These are phyloP conservation scores for Apis laboriosa DNA, from an alignment of 1,140 invertebrate species.

Conservation along the genomic window DNA sequence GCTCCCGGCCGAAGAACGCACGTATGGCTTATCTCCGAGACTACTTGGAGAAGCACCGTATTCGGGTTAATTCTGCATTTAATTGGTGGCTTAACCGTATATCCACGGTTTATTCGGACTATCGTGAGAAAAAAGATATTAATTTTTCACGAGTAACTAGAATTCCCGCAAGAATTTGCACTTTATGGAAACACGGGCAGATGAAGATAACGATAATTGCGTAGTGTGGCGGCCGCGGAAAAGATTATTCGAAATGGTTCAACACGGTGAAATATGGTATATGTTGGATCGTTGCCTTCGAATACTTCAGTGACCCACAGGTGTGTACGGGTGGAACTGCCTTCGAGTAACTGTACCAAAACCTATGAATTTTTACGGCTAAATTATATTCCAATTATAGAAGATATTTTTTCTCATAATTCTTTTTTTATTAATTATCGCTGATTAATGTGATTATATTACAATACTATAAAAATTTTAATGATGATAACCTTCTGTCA, in stretches of 20 bases:
- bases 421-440: not conserved
- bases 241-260: slow-evolving; percentile 7
- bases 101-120: slow-evolving; percentile 32
- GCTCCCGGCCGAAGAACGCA: slow-evolving; percentile 1
- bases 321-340: not conserved
- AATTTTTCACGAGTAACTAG: slow-evolving; percentile 46
- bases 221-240: not conserved
- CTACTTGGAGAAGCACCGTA: slow-evolving; percentile 31
- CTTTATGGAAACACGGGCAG: slow-evolving; percentile 41
- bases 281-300: not conserved
- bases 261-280: not conserved
- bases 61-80: slow-evolving; percentile 65
- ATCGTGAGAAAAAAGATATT: slow-evolving; percentile 44
- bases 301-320: slow-evolving; percentile 17
- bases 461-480: not conserved
- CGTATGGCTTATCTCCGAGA: not conserved
- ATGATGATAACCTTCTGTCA: not conserved
- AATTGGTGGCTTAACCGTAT: slow-evolving; percentile 62
- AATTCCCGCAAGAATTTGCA: slow-evolving; percentile 50
- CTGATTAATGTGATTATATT: not conserved
- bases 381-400: not conserved
- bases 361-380: not conserved
- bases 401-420: not conserved
- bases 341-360: slow-evolving; percentile 6
- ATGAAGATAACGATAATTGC: slow-evolving; percentile 47